A percentile compares a stretch with the other conserved stretches of the same genome.
These are phyloP conservation scores for Acyrthosiphon pisum DNA, from an alignment of 1,140 invertebrate genomes.

Conservation along the genomic window DNA sequence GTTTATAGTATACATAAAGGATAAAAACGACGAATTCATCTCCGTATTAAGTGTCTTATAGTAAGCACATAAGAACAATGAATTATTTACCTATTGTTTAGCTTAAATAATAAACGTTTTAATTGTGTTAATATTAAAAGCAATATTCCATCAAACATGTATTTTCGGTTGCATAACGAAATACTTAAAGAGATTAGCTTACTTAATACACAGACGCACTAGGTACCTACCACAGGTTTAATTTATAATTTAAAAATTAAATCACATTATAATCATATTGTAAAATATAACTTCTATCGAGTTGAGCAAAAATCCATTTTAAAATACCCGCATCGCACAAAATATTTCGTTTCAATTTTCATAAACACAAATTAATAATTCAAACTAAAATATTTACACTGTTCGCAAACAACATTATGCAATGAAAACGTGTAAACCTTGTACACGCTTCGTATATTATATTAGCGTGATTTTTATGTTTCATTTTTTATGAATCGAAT, in stretches of 20 bases:
- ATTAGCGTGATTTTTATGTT: background rate
- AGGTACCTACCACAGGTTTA: background rate
- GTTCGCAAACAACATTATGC: background rate
- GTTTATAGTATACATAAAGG: background rate
- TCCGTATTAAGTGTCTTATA: too few relatives aligned
- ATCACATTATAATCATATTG: background rate
- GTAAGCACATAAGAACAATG: background rate
- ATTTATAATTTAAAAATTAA: background rate
- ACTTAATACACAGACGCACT: background rate
- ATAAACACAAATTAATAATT: background rate
- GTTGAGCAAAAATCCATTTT: background rate
- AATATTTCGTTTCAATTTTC: slow-evolving; percentile 5
- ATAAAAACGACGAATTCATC: background rate
- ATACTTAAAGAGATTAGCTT: background rate
- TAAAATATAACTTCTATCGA: background rate
- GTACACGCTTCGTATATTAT: background rate
- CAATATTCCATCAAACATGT: background rate
- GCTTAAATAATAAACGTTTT: background rate
- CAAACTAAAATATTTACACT: slow-evolving; percentile 14
- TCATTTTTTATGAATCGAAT: background rate
- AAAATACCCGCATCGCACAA: background rate
- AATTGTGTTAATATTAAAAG: background rate
- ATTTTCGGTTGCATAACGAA: background rate
- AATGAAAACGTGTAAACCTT: background rate
- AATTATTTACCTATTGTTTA: background rate